Evolutionary conservation across 2,113 vertebrate species (phyloP).

Genomic region (Zapus hudsonius): DNA sequence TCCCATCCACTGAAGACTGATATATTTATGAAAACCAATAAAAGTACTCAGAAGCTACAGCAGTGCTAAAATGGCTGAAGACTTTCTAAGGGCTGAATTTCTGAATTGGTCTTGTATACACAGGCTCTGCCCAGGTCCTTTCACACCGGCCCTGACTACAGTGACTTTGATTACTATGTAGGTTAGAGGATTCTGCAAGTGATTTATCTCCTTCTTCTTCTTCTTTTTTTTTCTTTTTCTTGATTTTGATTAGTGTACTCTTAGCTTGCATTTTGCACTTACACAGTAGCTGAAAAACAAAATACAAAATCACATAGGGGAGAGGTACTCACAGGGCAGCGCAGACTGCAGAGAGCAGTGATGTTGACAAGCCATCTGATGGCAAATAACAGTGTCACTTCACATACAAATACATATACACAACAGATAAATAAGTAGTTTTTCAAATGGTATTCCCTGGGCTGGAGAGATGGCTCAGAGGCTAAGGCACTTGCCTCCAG

Average conservation of each 20-base stretch:
- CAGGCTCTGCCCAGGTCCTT: neutral
- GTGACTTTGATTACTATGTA: neutral
- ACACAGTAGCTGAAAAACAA: neutral
- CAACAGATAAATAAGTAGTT: too few species aligned
- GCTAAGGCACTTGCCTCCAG: too few species aligned
- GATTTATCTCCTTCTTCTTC: neutral
- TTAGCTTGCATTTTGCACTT: slow-evolving; percentile 26
- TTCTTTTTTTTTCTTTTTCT: neutral
- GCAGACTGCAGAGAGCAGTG: neutral
- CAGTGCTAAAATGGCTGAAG: neutral
- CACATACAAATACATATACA: too few species aligned
- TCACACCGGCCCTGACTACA: neutral
- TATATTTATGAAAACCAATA: neutral
- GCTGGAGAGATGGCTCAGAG: too few species aligned
- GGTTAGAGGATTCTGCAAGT: neutral
- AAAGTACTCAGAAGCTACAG: neutral
- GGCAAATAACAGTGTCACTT: neutral
- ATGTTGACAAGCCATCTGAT: neutral
- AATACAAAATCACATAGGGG: neutral
- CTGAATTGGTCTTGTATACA: neutral
- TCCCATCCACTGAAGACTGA: neutral
- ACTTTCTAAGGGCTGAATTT: neutral
- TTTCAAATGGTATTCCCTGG: too few species aligned
- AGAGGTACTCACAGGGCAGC: neutral
- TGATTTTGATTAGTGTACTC: neutral